Evolutionary conservation across 2,113 vertebrate species (phyloP).

Genomic region (Dascyllus trimaculatus): DNA sequence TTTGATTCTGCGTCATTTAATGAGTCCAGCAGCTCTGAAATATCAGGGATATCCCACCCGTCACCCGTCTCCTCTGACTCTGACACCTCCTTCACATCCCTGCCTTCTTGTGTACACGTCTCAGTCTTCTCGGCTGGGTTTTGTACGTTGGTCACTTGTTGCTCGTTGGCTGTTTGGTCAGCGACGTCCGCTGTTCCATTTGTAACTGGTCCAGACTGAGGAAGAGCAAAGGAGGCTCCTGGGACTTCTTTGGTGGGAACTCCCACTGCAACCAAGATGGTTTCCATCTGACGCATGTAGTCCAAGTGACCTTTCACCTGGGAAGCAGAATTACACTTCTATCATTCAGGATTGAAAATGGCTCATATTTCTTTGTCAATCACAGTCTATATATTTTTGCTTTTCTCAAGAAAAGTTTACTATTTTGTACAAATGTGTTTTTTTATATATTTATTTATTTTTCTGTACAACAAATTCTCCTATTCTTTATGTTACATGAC

Average conservation of each 20-base stretch:
- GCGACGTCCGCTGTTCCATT: slow-evolving; percentile 6
- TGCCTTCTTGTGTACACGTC: background rate
- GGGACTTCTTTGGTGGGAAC: slow-evolving; percentile 89
- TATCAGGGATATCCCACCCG: slow-evolving; percentile 86
- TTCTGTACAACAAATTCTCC: background rate
- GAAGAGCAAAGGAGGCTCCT: slow-evolving; percentile 64
- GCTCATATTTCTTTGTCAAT: slow-evolving; percentile 9
- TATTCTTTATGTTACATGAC: slow-evolving; percentile 14
- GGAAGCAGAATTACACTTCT: slow-evolving; percentile 22
- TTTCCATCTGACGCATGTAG: slow-evolving; percentile 97
- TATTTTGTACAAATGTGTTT: background rate
- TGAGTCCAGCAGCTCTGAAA: slow-evolving; percentile 83
- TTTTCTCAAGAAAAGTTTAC: background rate
- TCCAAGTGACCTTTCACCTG: slow-evolving; percentile 97
- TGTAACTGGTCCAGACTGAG: slow-evolving; percentile 22
- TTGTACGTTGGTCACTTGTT: slow-evolving; percentile 16
- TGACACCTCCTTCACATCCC: background rate
- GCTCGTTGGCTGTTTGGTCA: slow-evolving; percentile 24
- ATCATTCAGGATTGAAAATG: background rate
- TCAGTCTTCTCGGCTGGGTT: slow-evolving; percentile 15
- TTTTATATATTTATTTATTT: background rate
- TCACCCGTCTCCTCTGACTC: slow-evolving; percentile 46
- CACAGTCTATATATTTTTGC: background rate
- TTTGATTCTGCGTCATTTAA: slow-evolving; percentile 62
- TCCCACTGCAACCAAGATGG: slow-evolving; percentile 92